These are phyloP conservation scores for Enteromius mattozi DNA, from an alignment of 2,797 vertebrate genomes.

Conservation along the genomic window DNA sequence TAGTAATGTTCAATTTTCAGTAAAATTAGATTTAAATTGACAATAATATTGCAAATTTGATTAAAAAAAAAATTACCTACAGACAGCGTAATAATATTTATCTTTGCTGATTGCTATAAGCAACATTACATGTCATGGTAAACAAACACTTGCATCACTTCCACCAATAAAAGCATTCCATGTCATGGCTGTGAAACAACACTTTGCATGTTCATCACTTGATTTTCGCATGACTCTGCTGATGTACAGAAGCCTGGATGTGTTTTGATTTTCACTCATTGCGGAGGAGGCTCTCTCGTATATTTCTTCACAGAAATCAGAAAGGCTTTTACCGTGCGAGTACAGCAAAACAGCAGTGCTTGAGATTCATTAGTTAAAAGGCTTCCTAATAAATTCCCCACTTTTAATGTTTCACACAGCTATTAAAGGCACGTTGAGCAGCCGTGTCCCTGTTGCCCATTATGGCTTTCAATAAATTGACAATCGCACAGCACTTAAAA, in stretches of 20 bases:
- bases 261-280: constrained; percentile 33
- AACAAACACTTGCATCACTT: not conserved
- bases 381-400: constrained; percentile 65
- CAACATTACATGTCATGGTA: not conserved
- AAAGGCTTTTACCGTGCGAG: constrained; percentile 74
- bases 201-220: not conserved
- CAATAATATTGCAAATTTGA: not conserved
- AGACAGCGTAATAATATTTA: not conserved
- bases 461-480: constrained; percentile 81
- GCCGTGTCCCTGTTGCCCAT: constrained; percentile 69
- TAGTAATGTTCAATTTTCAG: not conserved
- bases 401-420: constrained; percentile 76
- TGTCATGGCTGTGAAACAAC: not conserved
- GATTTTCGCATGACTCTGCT: not conserved
- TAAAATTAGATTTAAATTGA: not conserved
- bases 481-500: constrained; percentile 69
- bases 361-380: constrained; percentile 77
- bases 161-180: not conserved
- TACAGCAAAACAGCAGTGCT: constrained; percentile 45
- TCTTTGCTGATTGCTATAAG: not conserved
- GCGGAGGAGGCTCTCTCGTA: constrained; percentile 55
- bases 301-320: constrained; percentile 75
- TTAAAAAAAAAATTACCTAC: not conserved
- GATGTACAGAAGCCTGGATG: not conserved
- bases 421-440: constrained; percentile 71